Percentiles rank a stretch among this genome's conserved stretches.
These are phyloP conservation scores for Tangara arthus DNA, from an alignment of 2,797 vertebrate genomes.

Conservation along the genomic window DNA sequence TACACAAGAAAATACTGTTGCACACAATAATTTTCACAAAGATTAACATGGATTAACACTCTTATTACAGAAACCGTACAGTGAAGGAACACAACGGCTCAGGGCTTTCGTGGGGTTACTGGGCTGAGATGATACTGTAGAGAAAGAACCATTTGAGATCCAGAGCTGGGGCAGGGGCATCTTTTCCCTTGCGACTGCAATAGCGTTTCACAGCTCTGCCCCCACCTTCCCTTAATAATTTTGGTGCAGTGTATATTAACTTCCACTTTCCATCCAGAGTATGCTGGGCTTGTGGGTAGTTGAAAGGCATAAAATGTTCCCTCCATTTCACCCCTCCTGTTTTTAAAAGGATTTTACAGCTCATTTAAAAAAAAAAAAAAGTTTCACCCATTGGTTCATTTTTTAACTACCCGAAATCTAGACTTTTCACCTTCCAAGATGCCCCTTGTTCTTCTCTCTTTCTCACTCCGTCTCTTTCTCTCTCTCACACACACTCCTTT, in stretches of 20 bases:
- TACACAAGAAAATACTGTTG: slow-evolving; percentile 92
- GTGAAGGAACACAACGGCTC: slow-evolving; percentile 82
- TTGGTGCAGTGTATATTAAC: slow-evolving; percentile 51
- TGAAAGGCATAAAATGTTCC: slow-evolving; percentile 51
- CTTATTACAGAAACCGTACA: slow-evolving; percentile 86
- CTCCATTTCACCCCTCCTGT: background rate
- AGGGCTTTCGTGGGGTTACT: slow-evolving; percentile 82
- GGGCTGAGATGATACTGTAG: slow-evolving; percentile 80
- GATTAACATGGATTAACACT: slow-evolving; percentile 92
- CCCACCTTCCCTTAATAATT: background rate
- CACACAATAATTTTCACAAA: slow-evolving; percentile 89
- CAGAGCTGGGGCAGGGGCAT: slow-evolving; percentile 46
- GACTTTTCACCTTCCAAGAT: slow-evolving; percentile 50
- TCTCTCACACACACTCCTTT: slow-evolving; percentile 26
- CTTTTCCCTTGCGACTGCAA: slow-evolving; percentile 4
- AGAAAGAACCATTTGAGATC: slow-evolving; percentile 55
- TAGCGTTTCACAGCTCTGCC: background rate
- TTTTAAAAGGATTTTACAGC: slow-evolving; percentile 36
- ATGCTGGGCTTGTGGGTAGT: slow-evolving; percentile 42
- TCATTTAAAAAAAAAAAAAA: background rate
- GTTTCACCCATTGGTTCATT: slow-evolving; percentile 7
- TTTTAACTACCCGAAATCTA: background rate
- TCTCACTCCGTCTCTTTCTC: slow-evolving; percentile 29
- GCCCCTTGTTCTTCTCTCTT: slow-evolving; percentile 38
- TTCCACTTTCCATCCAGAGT: slow-evolving; percentile 62